phyloP scores from a whole-genome alignment of 2,113 vertebrate species.

The Centropus unirufus region DNA sequence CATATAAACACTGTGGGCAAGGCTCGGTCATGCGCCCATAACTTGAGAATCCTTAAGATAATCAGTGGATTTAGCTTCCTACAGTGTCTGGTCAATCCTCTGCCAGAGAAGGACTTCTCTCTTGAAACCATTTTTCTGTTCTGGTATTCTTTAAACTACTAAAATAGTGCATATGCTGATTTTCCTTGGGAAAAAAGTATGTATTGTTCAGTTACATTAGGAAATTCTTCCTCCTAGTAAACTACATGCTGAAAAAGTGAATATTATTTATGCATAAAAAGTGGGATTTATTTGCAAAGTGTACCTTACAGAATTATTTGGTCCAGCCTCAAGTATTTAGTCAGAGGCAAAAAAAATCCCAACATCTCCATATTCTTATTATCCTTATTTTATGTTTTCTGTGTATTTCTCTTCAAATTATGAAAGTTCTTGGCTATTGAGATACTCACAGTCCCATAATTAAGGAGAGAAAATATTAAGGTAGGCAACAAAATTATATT shows the following conservation, averaged over 20 bases:
- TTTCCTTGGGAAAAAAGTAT: background rate
- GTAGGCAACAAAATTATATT: background rate
- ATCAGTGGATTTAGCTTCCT: background rate
- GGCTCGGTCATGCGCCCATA: background rate
- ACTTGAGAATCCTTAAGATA: background rate
- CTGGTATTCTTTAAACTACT: background rate
- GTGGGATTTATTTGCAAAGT: background rate
- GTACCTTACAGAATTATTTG: background rate
- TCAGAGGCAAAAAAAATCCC: background rate
- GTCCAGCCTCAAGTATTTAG: background rate
- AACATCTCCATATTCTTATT: background rate
- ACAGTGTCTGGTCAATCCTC: background rate
- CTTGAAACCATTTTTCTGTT: background rate
- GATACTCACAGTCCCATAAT: background rate
- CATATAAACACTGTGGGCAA: background rate
- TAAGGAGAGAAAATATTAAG: background rate
- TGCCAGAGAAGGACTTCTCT: background rate
- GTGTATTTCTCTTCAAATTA: background rate
- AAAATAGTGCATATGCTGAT: background rate
- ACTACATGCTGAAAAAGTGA: background rate
- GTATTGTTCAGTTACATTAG: background rate
- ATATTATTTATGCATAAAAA: background rate
- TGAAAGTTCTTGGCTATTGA: background rate
- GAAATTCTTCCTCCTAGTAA: background rate
- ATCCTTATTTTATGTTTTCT: background rate